A percentile compares a stretch with the other conserved stretches of the same genome.
These are phyloP conservation scores for Bungarus multicinctus DNA, from an alignment of 2,113 vertebrate species.

Conservation along the genomic window DNA sequence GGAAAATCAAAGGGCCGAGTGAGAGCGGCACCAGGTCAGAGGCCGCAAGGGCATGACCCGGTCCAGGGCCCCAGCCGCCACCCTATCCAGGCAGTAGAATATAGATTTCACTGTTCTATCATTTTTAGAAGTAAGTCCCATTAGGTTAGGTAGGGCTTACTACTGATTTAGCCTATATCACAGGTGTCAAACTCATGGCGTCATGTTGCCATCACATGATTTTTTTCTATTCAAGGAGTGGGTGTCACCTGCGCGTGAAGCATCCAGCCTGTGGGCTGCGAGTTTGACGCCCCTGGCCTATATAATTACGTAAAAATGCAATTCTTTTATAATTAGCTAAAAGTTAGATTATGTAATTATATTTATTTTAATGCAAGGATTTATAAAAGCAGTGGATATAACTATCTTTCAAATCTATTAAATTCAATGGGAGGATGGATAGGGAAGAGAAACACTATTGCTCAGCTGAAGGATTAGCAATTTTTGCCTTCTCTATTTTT, in stretches of 20 bases:
- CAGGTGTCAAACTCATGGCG: no score
- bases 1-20: no score
- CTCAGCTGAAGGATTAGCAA: background rate
- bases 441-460: background rate
- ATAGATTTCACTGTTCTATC: background rate
- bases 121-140: background rate
- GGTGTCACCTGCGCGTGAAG: no score
- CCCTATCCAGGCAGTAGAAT: background rate
- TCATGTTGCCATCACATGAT: no score
- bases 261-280: no score
- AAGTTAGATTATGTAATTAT: background rate
- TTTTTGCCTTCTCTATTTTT: background rate
- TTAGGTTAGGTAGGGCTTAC: background rate
- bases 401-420: background rate
- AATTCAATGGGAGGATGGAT: background rate
- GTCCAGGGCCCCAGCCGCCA: no score
- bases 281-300: no score
- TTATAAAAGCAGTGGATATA: background rate
- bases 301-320: background rate
- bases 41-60: no score
- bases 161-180: background rate
- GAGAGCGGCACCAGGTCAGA: no score
- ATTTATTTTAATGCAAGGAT: background rate
- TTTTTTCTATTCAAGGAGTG: no score
- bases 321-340: background rate